Evolutionary conservation across 2,888 invertebrate genomes (phyloP), one percentile per base, ranked within the genome.

Genomic region (Dendrolimus pini): DNA sequence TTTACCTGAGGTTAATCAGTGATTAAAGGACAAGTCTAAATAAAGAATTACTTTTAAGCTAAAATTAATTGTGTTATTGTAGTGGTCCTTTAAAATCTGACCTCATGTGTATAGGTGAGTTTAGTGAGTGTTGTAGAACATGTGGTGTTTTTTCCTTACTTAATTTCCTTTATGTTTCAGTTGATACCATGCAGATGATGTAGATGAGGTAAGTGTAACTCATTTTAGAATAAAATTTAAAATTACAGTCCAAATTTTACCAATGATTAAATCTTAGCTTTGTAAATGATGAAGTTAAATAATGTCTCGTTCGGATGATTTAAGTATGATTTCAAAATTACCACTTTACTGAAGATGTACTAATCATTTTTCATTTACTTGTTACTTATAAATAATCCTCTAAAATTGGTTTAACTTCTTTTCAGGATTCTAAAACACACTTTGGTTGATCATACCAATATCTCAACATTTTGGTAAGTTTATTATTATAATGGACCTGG

Each of bases 31-130:
- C 88, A 77, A 72, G 69, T 77, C 66, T 68, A 74, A 88, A 86
- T 88, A 89, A 90, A 89, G 87, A 80, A 83, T 89, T 89, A 89
- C 85, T 86, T 79, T 82, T 80, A 85, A 77, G 87, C 83, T 75
- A 58, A 71, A 62, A 71, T 58, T 69, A 60, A 64, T 64, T 80
- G 78, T 84, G 73, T 87, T 77, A 71, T 81, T 82, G 64, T 77
- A 67, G 6, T 69, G 58, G 59, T 70, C 68, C 56, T 64, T 56
- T 47, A 57, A 65, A 67, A 62, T 63, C 67, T 71, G 64, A 69
- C 75, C 75, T 70, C 66, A 69, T 62, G 61, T 60, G 63, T 66
- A 73, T 73, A 83, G 89, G 89, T 89, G 77, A 89, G 89, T 88
- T 74, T 62, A 66, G 58, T 77, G 68, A 63, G 60, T 74, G 60